Percentiles rank a stretch among this genome's conserved stretches.
Conservation (phyloP, 2,888 invertebrate genomes). For the Limnephilus auricula region DNA sequence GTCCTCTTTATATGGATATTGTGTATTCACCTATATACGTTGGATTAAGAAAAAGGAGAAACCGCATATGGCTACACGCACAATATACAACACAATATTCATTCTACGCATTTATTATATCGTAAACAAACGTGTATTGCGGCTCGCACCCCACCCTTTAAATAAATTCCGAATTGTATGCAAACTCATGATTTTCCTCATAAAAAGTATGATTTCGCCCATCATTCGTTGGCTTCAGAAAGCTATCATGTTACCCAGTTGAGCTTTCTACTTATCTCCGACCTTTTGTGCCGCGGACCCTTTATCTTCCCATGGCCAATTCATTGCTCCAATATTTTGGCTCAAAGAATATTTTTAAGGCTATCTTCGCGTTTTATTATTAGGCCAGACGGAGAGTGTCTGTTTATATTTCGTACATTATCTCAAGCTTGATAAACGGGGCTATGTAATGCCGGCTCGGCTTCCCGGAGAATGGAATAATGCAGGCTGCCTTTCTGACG, state of each 20-base stretch:
- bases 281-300: conserved; percentile 7
- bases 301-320: conserved; percentile 51
- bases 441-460: conserved; percentile 31
- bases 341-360: conserved; percentile 56
- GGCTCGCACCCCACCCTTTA: not conserved
- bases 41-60: not conserved
- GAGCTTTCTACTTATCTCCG: conserved; percentile 52
- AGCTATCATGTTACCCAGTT: not conserved
- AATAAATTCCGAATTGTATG: not conserved
- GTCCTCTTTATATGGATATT: too few relatives aligned
- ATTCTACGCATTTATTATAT: not conserved
- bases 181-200: conserved; percentile 4
- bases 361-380: conserved; percentile 63
- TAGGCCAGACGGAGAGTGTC: conserved; percentile 55
- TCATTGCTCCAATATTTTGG: conserved; percentile 54
- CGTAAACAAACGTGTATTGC: not conserved
- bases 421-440: conserved; percentile 63
- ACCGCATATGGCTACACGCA: not conserved
- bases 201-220: not conserved
- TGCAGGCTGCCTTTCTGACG: not conserved
- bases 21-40: too few relatives aligned
- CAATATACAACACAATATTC: not conserved
- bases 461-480: conserved; percentile 14
- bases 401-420: conserved; percentile 65
- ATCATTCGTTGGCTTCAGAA: not conserved